phyloP scores from a whole-genome alignment of 2,888 invertebrate genomes.

The Diploptera punctata region DNA sequence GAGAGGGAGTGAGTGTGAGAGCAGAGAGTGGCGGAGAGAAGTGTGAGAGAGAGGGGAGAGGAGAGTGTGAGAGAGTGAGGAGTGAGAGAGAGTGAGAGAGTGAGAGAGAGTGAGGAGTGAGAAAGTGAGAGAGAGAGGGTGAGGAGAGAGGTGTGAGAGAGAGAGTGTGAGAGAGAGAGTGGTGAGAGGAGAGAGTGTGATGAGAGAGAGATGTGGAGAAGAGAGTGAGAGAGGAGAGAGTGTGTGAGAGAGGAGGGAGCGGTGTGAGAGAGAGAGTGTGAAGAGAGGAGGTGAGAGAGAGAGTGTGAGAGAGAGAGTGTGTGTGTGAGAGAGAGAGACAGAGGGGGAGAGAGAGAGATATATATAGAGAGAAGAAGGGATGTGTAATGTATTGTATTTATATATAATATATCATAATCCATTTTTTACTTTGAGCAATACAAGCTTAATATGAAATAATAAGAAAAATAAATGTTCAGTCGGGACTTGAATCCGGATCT shows the following conservation, averaged over 20 bases:
- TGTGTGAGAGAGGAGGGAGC: background rate
- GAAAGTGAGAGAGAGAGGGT: background rate
- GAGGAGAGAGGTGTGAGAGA: no score
- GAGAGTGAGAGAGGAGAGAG: background rate
- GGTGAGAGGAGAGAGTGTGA: no score
- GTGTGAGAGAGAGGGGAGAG: background rate
- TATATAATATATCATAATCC: no score
- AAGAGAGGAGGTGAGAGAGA: background rate
- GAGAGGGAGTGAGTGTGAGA: background rate
- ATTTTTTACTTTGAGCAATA: no score
- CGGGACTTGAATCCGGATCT: no score
- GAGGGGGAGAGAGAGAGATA: background rate
- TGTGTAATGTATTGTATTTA: no score
- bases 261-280: no score
- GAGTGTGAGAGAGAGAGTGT: no score
- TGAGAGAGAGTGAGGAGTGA: background rate
- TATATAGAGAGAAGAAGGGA: background rate
- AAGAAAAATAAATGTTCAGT: no score
- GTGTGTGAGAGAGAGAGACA: no score
- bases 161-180: no score
- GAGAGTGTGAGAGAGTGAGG: background rate
- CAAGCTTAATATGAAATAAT: no score
- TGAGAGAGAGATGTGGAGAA: background rate
- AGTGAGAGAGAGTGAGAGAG: background rate
- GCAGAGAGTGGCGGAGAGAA: background rate